Conservation (phyloP, 2,888 invertebrate genomes). For the Melinaea marsaeus region DNA sequence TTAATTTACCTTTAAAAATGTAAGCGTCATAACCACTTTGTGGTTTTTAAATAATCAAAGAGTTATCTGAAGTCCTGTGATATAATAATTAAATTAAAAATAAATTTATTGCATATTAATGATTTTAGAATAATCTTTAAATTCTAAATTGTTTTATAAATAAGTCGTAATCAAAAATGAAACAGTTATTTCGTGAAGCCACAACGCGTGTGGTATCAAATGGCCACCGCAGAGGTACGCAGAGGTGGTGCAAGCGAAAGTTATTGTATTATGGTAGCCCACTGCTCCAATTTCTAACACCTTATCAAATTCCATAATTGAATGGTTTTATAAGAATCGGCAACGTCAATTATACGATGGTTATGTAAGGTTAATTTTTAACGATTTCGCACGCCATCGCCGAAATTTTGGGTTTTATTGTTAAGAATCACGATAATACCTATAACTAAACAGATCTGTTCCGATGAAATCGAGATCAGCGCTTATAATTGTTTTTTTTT, state of each 20-base stretch:
- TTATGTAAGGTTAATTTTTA: constrained; percentile 65
- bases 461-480: constrained; percentile 53
- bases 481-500: constrained; percentile 43
- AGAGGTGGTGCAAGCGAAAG: neutral
- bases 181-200: neutral
- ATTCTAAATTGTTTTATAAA: neutral
- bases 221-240: neutral
- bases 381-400: constrained; percentile 63
- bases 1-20: constrained; percentile 34
- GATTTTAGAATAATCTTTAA: no score
- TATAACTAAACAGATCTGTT: constrained; percentile 42
- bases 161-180: neutral
- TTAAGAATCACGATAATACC: constrained; percentile 60
- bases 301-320: constrained; percentile 58
- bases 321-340: constrained; percentile 63
- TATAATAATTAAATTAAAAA: no score
- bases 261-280: constrained; percentile 7
- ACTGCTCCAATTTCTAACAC: constrained; percentile 17
- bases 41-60: constrained; percentile 17
- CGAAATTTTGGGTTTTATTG: constrained; percentile 58
- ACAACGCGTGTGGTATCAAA: constrained; percentile 4
- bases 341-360: constrained; percentile 59
- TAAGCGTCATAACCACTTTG: neutral
- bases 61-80: no score
- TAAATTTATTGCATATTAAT: no score